A percentile compares a stretch with the other conserved stretches of the same genome.
Evolutionary conservation across 1,140 invertebrate species (phyloP).

Genomic region (Oryctes rhinoceros): DNA sequence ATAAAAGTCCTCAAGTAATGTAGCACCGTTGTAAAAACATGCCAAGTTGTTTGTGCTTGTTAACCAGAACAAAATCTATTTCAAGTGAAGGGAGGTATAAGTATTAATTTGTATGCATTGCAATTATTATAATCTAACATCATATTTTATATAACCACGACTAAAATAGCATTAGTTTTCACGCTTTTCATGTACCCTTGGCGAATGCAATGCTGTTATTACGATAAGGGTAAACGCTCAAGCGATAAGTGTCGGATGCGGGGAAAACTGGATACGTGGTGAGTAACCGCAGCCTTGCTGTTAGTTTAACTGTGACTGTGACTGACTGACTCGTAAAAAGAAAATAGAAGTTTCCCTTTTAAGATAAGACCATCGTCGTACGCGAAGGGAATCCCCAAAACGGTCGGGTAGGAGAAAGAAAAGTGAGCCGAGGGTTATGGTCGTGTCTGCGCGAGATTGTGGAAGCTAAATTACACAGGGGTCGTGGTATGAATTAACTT

Average conservation of each 20-base stretch:
- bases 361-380: constrained; percentile 15
- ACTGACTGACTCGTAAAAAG: constrained; percentile 30
- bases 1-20: too few species aligned
- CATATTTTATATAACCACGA: too few species aligned
- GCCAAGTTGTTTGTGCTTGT: too few species aligned
- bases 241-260: not conserved
- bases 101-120: too few species aligned
- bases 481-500: not conserved
- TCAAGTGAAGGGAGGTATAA: too few species aligned
- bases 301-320: constrained; percentile 29
- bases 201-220: too few species aligned
- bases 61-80: too few species aligned
- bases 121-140: too few species aligned
- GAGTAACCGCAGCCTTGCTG: not conserved
- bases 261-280: not conserved
- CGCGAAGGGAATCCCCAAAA: constrained; percentile 12
- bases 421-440: constrained; percentile 4
- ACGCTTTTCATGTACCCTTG: too few species aligned
- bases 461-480: constrained; percentile 1
- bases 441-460: constrained; percentile 20
- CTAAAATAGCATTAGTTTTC: too few species aligned
- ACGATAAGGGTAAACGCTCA: too few species aligned
- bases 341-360: constrained; percentile 34
- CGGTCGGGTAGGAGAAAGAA: not conserved
- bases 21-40: too few species aligned